Conservation (phyloP, 2,113 vertebrate genomes). For the Alethe castanea region DNA sequence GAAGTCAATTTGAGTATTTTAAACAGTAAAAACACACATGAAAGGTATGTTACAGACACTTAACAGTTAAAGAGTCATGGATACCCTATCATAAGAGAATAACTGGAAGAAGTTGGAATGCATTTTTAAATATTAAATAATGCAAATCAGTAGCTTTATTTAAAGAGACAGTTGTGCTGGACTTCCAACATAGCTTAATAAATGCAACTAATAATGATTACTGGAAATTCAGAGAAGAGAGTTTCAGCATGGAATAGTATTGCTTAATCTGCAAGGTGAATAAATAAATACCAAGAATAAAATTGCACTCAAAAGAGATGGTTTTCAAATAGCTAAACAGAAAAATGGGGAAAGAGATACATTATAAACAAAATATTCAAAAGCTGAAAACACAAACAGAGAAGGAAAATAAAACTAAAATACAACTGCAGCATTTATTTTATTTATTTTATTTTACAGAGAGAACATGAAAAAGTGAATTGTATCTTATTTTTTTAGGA, state of each 20-base stretch:
- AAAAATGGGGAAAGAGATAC: background rate
- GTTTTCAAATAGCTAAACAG: background rate
- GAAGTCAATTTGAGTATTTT: background rate
- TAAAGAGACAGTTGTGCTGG: background rate
- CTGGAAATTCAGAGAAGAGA: background rate
- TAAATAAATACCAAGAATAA: background rate
- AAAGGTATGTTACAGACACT: background rate
- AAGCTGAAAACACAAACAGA: background rate
- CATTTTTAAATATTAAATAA: background rate
- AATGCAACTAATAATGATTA: slow-evolving; percentile 3
- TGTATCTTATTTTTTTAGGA: background rate
- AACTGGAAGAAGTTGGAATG: background rate
- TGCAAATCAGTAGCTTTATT: background rate
- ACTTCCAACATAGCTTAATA: background rate
- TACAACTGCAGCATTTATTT: background rate
- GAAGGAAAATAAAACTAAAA: background rate
- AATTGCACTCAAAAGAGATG: background rate
- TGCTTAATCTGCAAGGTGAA: slow-evolving; percentile 15
- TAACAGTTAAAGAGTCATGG: background rate
- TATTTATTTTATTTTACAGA: background rate
- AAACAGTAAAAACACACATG: background rate
- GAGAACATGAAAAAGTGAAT: background rate
- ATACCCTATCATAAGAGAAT: background rate
- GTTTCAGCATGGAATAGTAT: background rate
- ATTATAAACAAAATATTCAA: background rate